A percentile compares a stretch with the other conserved stretches of the same genome.
Conservation (phyloP, 2,888 invertebrate genomes). For the Leptinotarsa haldemani region DNA sequence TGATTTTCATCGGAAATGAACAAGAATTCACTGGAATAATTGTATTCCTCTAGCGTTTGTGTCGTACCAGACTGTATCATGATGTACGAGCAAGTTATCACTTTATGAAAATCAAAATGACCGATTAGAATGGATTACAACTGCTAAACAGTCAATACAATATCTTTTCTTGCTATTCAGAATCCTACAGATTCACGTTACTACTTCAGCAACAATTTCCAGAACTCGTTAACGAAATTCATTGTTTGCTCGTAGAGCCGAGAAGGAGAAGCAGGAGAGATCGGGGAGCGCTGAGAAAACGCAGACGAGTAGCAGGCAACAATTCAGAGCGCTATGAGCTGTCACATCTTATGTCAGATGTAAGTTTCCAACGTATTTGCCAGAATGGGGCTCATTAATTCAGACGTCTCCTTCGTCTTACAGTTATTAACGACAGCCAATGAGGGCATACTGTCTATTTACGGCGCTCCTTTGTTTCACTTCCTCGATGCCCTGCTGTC, state of each 20-base stretch:
- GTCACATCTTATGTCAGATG: conserved; percentile 52
- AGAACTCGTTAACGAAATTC: conserved; percentile 38
- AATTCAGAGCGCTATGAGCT: conserved; percentile 44
- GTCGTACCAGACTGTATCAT: no score
- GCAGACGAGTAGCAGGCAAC: conserved; percentile 35
- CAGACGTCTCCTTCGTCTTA: conserved; percentile 63
- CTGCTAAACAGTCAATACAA: no score
- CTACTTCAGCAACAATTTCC: conserved; percentile 27
- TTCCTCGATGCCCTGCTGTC: conserved; percentile 52
- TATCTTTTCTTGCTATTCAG: no score
- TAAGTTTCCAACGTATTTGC: conserved; percentile 46
- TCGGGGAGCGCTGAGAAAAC: conserved; percentile 30
- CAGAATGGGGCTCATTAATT: conserved; percentile 62
- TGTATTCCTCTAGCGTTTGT: no score
- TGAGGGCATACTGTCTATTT: conserved; percentile 62
- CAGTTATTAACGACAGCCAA: conserved; percentile 64
- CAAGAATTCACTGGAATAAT: no score
- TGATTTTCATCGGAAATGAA: no score
- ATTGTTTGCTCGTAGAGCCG: conserved; percentile 29
- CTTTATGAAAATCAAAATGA: no score
- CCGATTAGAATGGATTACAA: no score
- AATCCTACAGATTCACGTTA: not conserved
- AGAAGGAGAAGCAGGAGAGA: conserved; percentile 20
- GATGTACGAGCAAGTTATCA: no score
- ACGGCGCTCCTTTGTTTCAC: conserved; percentile 60